Evolutionary conservation across 1,140 invertebrate genomes (phyloP).

Genomic region (Bursaphelenchus mucronatus): DNA sequence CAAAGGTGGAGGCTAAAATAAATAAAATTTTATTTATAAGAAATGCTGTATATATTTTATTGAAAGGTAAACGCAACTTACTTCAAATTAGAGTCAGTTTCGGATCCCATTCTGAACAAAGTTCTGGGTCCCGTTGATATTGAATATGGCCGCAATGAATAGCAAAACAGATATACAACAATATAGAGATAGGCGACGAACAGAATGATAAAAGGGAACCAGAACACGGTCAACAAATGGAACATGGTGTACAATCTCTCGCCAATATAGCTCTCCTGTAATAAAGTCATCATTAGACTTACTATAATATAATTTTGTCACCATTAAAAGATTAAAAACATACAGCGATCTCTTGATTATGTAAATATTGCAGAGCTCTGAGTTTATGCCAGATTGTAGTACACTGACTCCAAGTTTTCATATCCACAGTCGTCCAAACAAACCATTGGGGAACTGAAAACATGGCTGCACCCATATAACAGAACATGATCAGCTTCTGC

Average conservation of each 20-base stretch:
- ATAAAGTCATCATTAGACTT: conserved; percentile 11
- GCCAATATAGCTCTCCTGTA: conserved; percentile 35
- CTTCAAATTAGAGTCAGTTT: conserved; percentile 14
- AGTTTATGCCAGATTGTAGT: conserved; percentile 47
- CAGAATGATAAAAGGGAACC: conserved; percentile 42
- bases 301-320: background rate
- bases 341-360: conserved; percentile 35
- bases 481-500: conserved; percentile 36
- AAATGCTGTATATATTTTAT: conserved; percentile 1
- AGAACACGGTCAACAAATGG: conserved; percentile 45
- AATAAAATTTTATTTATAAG: background rate
- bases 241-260: conserved; percentile 41
- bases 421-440: conserved; percentile 51
- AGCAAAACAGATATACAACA: conserved; percentile 43
- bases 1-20: conserved; percentile 13
- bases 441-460: conserved; percentile 49
- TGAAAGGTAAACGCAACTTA: background rate
- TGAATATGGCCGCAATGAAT: conserved; percentile 36
- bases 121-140: background rate
- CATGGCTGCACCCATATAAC: conserved; percentile 41
- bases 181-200: conserved; percentile 49
- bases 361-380: conserved; percentile 36
- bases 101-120: conserved; percentile 28
- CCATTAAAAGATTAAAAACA: conserved; percentile 5
- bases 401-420: conserved; percentile 36